Evolutionary conservation across 2,888 invertebrate species (phyloP).

Genomic region (Apoda limacodes): DNA sequence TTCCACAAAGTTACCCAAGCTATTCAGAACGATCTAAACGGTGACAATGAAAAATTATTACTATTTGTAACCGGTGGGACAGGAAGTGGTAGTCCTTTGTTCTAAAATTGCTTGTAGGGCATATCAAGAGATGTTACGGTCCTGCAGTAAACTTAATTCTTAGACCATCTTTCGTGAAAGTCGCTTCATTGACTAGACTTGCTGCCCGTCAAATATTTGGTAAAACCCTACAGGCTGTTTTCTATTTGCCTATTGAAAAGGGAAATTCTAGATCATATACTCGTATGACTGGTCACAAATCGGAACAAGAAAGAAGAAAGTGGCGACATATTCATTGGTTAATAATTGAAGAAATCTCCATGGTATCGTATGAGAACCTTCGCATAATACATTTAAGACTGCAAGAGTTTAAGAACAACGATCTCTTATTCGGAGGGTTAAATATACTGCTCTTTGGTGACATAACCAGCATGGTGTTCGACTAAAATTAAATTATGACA

Average conservation of each 20-base stretch:
- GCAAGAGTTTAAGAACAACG: slow-evolving; percentile 6
- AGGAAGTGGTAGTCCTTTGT: slow-evolving; percentile 22
- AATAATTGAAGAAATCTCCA: slow-evolving; percentile 6
- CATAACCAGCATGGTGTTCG: background rate
- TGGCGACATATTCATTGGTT: slow-evolving; percentile 21
- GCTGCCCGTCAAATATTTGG: slow-evolving; percentile 20
- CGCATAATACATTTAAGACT: slow-evolving; percentile 2
- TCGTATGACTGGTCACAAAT: slow-evolving; percentile 15
- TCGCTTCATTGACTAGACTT: slow-evolving; percentile 20
- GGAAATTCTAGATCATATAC: too few species aligned
- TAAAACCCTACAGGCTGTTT: too few species aligned
- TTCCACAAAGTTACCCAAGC: slow-evolving; percentile 8
- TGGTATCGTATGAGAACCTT: too few species aligned
- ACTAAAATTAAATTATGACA: slow-evolving; percentile 17
- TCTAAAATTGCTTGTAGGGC: slow-evolving; percentile 21
- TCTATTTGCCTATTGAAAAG: too few species aligned
- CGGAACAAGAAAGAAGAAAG: slow-evolving; percentile 19
- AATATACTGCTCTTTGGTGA: slow-evolving; percentile 6
- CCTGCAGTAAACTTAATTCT: slow-evolving; percentile 16
- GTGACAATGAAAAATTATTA: slow-evolving; percentile 13
- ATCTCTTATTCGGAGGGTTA: slow-evolving; percentile 5
- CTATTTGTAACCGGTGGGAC: slow-evolving; percentile 28
- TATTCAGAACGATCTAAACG: slow-evolving; percentile 12
- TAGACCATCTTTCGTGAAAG: slow-evolving; percentile 20
- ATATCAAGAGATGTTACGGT: slow-evolving; percentile 19